Base-by-base conservation (phyloP, 1,140 invertebrate species). In the Galendromus occidentalis region DNA sequence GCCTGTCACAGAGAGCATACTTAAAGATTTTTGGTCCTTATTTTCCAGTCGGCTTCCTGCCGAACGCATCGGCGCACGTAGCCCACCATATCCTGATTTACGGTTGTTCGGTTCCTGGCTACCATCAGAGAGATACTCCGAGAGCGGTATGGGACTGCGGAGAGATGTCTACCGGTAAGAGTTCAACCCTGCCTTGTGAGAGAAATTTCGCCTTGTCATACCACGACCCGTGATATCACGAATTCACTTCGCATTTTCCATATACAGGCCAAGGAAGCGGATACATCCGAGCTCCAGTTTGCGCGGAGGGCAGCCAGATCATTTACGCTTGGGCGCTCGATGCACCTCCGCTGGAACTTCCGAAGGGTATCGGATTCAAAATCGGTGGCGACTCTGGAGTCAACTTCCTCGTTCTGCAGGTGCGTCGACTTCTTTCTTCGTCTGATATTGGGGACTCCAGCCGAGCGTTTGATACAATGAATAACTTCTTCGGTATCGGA, bases 301-400 rank as follows among this genome's bases (percentile, higher is more conserved):
- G 76, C 64, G 69, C 64, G 14, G 18, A 45, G 9, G 74, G 73
- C 0, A 75, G 73, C 5, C 73, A 91, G 83, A 88, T 97, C 68
- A 80, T 98, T 20, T 98, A 96, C 77, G 93, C 93, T 0, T 98
- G 94, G 94, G 94, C 92, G 2, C 81, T 88, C 72, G 89, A 97
- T 76, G 94, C 95, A 0, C 90, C 91, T 2, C 80, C 80, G 39
- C 78, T 97, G 5, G 75, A 83, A 44, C 74, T 98, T 59, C 95
- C 95, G 0, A 75, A 86, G 66, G 88, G 85, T 66, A 80, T 82
- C 39, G 80, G 77, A 25, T 80, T 80, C 66, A 75, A 75, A 70
- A 75, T 82, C 42, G 81, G 81, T 7, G 75, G 74, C 44, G 71
- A 71, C 20, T 75, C 79, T 0, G 70, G 69, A 30, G 77, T 81